Evolutionary conservation across 2,113 vertebrate genomes (phyloP).

Genomic region (Macrotus californicus): DNA sequence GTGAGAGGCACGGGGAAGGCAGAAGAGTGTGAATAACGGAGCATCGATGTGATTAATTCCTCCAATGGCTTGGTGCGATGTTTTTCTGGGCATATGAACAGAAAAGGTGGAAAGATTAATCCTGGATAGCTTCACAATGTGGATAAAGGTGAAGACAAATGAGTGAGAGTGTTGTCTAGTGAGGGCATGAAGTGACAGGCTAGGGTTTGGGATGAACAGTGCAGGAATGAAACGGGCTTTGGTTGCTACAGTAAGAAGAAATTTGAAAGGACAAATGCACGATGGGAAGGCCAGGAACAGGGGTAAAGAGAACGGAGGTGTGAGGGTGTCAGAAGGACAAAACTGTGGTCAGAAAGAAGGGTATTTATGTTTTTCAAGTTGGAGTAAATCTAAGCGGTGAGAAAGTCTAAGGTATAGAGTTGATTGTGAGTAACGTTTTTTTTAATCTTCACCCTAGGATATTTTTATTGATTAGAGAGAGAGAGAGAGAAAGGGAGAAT

Average conservation of each 20-base stretch:
- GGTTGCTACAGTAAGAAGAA: not conserved
- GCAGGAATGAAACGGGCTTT: not conserved
- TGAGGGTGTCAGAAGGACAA: not conserved
- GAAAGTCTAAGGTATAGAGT: not conserved
- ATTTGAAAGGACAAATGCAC: not conserved
- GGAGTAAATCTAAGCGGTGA: not conserved
- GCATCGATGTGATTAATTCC: not conserved
- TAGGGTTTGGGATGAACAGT: not conserved
- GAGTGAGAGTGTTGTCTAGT: not conserved
- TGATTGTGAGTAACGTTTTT: not conserved
- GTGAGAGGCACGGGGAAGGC: not conserved
- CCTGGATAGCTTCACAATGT: not conserved
- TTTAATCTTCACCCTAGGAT: too few relatives aligned
- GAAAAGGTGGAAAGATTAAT: not conserved
- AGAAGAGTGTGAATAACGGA: not conserved
- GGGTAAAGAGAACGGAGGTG: not conserved
- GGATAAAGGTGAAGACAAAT: not conserved
- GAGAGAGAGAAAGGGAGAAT: too few relatives aligned
- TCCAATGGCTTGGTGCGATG: not conserved
- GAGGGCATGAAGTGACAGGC: not conserved
- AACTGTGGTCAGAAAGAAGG: not conserved
- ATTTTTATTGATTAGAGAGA: too few relatives aligned
- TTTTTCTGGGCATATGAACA: not conserved
- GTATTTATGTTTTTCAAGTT: not conserved
- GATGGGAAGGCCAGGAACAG: not conserved